Evolutionary conservation across 2,888 invertebrate genomes (phyloP).

Genomic region (Brenthis daphne): DNA sequence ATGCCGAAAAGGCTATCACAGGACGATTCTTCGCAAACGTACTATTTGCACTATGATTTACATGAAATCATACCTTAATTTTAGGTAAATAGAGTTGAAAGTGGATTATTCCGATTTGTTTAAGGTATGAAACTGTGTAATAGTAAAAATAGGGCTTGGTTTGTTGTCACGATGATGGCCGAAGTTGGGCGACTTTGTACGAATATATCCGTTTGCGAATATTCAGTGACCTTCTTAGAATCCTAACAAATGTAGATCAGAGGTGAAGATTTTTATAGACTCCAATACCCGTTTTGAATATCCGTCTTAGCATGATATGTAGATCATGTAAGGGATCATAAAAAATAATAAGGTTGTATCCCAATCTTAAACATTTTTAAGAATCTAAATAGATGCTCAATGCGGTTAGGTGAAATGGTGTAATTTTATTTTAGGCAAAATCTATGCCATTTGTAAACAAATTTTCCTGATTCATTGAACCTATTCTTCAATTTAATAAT

Average conservation of each 20-base stretch:
- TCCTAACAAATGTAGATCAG: conserved; percentile 30
- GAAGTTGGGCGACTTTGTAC: conserved; percentile 62
- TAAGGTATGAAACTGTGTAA: conserved; percentile 54
- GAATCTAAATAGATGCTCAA: no score
- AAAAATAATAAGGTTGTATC: no score
- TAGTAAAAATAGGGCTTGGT: conserved; percentile 67
- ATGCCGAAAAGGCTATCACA: conserved; percentile 65
- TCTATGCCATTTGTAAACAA: no score
- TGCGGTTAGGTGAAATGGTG: no score
- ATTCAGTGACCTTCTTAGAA: conserved; percentile 34
- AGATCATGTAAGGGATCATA: no score
- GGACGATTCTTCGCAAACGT: conserved; percentile 55
- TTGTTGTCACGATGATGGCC: conserved; percentile 63
- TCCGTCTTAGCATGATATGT: conserved; percentile 22
- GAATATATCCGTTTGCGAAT: conserved; percentile 53
- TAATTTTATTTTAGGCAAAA: no score
- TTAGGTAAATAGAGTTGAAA: conserved; percentile 32
- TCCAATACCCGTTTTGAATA: conserved; percentile 29
- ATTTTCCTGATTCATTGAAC: no score
- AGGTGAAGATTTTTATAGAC: conserved; percentile 36
- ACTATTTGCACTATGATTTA: conserved; percentile 36
- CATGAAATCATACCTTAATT: conserved; percentile 47
- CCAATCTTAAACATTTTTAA: no score
- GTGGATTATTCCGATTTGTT: conserved; percentile 23
- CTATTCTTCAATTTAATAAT: no score